phyloP scores from a whole-genome alignment of 2,113 vertebrate genomes.

The Hydropotes inermis region DNA sequence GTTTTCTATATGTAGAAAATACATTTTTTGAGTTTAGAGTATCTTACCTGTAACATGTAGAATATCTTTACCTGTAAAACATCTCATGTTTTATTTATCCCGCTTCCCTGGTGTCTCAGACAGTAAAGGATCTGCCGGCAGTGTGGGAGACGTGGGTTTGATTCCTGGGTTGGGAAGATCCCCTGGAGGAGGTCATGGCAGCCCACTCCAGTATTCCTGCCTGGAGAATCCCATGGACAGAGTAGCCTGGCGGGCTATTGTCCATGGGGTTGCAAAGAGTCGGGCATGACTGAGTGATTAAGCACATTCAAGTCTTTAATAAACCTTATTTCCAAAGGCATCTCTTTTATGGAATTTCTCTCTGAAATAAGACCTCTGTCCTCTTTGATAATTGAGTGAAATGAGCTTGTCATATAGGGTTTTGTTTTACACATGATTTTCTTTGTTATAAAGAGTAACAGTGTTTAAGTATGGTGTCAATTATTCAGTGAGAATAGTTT shows the following conservation, averaged over 20 bases:
- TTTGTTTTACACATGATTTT: background rate
- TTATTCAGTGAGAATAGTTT: background rate
- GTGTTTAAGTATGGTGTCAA: background rate
- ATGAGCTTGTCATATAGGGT: background rate
- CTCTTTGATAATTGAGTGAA: background rate
- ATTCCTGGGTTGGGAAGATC: background rate
- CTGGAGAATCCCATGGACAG: background rate
- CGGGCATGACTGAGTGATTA: background rate
- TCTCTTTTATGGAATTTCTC: background rate
- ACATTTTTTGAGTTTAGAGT: background rate
- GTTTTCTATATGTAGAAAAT: background rate
- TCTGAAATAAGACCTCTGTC: background rate
- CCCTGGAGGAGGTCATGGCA: background rate
- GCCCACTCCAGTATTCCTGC: background rate
- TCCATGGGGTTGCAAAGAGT: background rate
- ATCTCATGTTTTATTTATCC: background rate
- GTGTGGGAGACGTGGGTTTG: background rate
- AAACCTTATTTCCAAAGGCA: background rate
- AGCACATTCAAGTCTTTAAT: background rate
- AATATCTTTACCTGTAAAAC: background rate
- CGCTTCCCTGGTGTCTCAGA: background rate
- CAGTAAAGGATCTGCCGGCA: background rate
- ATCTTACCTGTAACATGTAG: background rate
- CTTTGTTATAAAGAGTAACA: background rate
- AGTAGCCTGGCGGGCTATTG: background rate